Percentiles rank a stretch among this genome's conserved stretches.
phyloP scores from a whole-genome alignment of 64 coral and sea anemone genomes.

The Anthopleura sola region DNA sequence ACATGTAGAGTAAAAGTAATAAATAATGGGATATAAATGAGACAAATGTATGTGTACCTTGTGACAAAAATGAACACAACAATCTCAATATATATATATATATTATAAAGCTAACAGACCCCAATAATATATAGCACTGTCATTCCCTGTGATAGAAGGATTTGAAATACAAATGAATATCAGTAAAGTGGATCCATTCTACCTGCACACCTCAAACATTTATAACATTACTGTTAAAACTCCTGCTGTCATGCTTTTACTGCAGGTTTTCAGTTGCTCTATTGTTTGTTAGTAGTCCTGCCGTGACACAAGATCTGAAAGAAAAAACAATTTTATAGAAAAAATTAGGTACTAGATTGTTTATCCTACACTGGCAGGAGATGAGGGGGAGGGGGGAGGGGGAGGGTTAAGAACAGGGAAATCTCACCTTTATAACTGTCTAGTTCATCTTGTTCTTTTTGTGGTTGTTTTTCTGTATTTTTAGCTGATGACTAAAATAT shows the following conservation, averaged over 20 bases:
- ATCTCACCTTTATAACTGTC: conserved; percentile 78
- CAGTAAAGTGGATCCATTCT: too few relatives aligned
- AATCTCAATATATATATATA: too few relatives aligned
- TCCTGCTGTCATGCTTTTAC: neutral
- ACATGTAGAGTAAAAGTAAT: too few relatives aligned
- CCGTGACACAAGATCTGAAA: conserved; percentile 3
- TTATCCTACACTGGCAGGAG: neutral
- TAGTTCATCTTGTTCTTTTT: conserved; percentile 74
- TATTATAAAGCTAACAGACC: too few relatives aligned
- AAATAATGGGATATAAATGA: too few relatives aligned
- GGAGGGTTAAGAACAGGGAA: neutral
- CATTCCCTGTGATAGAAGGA: too few relatives aligned
- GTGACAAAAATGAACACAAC: too few relatives aligned
- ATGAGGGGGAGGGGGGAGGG: neutral
- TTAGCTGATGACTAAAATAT: neutral
- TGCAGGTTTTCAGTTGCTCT: neutral
- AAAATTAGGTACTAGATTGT: neutral
- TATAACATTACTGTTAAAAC: neutral
- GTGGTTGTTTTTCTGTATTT: neutral
- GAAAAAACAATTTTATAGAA: neutral
- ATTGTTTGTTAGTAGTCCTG: neutral
- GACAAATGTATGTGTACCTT: too few relatives aligned
- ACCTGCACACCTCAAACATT: neutral
- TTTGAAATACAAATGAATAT: too few relatives aligned
- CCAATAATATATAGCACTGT: too few relatives aligned